Evolutionary conservation across 1,140 invertebrate genomes (phyloP), one percentile per base, ranked within the genome.

Genomic region (Parapsyche elsis): DNA sequence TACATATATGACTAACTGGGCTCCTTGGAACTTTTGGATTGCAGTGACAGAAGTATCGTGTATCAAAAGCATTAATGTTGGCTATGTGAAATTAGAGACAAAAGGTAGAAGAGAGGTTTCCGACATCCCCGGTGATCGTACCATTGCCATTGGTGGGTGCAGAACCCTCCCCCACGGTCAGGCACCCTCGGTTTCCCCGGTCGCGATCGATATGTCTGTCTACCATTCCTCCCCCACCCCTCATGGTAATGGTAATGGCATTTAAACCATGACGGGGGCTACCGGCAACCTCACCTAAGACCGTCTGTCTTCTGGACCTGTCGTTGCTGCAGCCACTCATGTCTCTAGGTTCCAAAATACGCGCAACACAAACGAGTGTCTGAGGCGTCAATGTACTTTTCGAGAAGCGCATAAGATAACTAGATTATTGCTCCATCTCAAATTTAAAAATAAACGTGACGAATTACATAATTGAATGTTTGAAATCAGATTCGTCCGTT

Each of bases 151-250:
- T 16, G 7, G 16, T 61, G n/a, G 21, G 21, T 23, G 5, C 59
- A 16, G 16, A 2, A 21, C 16, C 10, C 16, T 19, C 21, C 74
- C 57, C 57, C 57, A 16, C 24, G 75, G 23, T 30, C 53, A 26
- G 75, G 59, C 57, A 26, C 24, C 75, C 30, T 53, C 14, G 7
- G 5, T 46, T 7, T 26, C 12, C 38, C 64, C n/a, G 38, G 26
- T 21, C n/a, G 24, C 75, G 75, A 77, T 77, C 75, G 75, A 77
- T 77, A 77, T 77, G 75, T 77, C 75, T 77, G 75, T 77, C 75
- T 77, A 77, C 73, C 46, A n/a, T n/a, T 26, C 38, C 14, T 30
- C 71, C 71, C 71, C 44, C 44, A 73, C 16, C 44, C 75, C 75
- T 57, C 26, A 23, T n/a, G 49, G 61, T 77, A 77, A 77, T 53